Percentiles rank a stretch among this genome's conserved stretches.
Evolutionary conservation across 2,888 invertebrate species (phyloP).

Genomic region (Tachina grossa): DNA sequence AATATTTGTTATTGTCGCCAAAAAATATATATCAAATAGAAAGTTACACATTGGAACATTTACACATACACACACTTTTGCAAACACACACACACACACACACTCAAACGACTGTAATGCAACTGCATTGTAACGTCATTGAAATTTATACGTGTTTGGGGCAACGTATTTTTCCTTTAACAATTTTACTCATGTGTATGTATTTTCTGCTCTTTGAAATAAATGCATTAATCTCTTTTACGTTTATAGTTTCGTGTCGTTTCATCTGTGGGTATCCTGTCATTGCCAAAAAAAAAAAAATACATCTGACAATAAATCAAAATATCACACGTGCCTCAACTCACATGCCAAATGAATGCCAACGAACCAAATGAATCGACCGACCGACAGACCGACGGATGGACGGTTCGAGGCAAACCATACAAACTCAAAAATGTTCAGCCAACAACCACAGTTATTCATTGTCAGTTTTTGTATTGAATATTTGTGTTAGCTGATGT

Average conservation of each 20-base stretch:
- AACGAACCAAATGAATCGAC: slow-evolving; percentile 31
- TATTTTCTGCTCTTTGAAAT: slow-evolving; percentile 15
- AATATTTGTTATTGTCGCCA: slow-evolving; percentile 71
- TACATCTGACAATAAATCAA: slow-evolving; percentile 71
- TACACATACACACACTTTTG: too few relatives aligned
- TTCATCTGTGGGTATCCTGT: slow-evolving; percentile 65
- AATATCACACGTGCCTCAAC: slow-evolving; percentile 71
- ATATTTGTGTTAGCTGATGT: slow-evolving; percentile 48
- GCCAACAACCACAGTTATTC: slow-evolving; percentile 62
- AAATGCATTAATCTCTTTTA: slow-evolving; percentile 66
- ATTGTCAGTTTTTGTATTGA: slow-evolving; percentile 67
- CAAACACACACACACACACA: too few relatives aligned
- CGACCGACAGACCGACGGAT: too few relatives aligned
- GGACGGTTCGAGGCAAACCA: slow-evolving; percentile 38
- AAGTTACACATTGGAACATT: slow-evolving; percentile 20
- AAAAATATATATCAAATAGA: slow-evolving; percentile 61
- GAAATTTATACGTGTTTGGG: slow-evolving; percentile 63
- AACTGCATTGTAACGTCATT: slow-evolving; percentile 66
- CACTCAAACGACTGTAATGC: neutral
- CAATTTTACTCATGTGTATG: neutral
- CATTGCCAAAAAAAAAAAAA: slow-evolving; percentile 62
- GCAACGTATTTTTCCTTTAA: slow-evolving; percentile 27
- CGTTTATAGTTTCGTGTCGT: slow-evolving; percentile 46
- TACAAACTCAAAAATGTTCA: slow-evolving; percentile 27
- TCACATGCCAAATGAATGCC: slow-evolving; percentile 60